Evolutionary conservation across 2,888 invertebrate genomes (phyloP).

Genomic region (Ennomos quercinarius): DNA sequence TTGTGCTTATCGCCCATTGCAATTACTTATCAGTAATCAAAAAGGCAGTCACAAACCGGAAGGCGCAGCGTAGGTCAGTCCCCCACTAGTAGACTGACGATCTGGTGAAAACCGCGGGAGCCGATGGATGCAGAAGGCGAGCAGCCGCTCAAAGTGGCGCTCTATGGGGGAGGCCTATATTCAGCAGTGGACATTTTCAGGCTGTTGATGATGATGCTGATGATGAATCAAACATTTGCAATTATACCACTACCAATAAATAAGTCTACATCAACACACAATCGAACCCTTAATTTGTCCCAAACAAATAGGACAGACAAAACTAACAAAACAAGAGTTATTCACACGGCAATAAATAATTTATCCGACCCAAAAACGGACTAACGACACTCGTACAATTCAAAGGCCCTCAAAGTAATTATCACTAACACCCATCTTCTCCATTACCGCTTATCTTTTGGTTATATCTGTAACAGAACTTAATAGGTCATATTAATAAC

Average conservation of each 20-base stretch:
- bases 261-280: constrained; percentile 24
- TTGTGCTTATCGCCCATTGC: too few species aligned
- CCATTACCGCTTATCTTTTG: constrained; percentile 58
- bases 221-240: too few species aligned
- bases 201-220: too few species aligned
- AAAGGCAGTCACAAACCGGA: too few species aligned
- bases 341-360: constrained; percentile 53
- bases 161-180: too few species aligned
- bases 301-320: constrained; percentile 32
- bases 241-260: constrained; percentile 19
- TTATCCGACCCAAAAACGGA: constrained; percentile 57
- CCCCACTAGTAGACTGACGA: too few species aligned
- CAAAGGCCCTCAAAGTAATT: constrained; percentile 53
- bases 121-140: too few species aligned
- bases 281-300: constrained; percentile 27
- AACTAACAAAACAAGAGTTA: constrained; percentile 43
- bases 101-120: too few species aligned
- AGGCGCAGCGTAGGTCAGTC: too few species aligned
- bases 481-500: constrained; percentile 62
- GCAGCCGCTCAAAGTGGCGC: too few species aligned
- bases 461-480: constrained; percentile 54
- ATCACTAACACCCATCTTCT: constrained; percentile 63
- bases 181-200: too few species aligned
- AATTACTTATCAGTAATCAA: too few species aligned
- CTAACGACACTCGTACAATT: constrained; percentile 43